A percentile compares a stretch with the other conserved stretches of the same genome.
Conservation (phyloP, 2,888 invertebrate genomes). For the Pemphredon lugubris region DNA sequence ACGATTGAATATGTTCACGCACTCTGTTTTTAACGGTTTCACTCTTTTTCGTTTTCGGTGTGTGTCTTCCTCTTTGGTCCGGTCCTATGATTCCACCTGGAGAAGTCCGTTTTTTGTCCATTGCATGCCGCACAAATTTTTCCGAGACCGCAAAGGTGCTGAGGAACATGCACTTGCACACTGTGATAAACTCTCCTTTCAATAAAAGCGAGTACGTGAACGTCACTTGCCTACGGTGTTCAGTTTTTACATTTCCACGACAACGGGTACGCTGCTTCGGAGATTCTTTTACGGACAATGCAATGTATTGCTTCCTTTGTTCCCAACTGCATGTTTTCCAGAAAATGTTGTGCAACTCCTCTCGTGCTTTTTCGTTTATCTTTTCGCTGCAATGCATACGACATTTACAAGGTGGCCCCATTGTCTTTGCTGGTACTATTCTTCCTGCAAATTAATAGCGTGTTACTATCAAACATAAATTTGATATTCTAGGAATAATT, state of each 20-base stretch:
- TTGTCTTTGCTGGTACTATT: slow-evolving; percentile 68
- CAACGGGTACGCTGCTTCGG: slow-evolving; percentile 70
- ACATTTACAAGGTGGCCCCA: slow-evolving; percentile 71
- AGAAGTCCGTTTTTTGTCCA: slow-evolving; percentile 69
- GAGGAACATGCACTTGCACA: slow-evolving; percentile 73
- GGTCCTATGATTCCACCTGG: slow-evolving; percentile 67
- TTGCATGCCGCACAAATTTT: slow-evolving; percentile 70
- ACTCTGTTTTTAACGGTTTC: slow-evolving; percentile 67
- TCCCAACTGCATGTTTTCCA: slow-evolving; percentile 71
- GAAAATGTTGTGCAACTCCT: slow-evolving; percentile 68
- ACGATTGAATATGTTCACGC: slow-evolving; percentile 69
- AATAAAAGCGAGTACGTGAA: slow-evolving; percentile 68
- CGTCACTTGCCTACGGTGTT: slow-evolving; percentile 66
- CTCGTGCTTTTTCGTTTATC: slow-evolving; percentile 62
- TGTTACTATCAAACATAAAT: neutral
- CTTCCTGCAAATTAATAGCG: slow-evolving; percentile 51
- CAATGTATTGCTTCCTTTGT: slow-evolving; percentile 69
- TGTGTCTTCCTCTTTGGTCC: slow-evolving; percentile 70
- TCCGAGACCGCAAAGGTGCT: slow-evolving; percentile 71
- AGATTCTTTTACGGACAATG: slow-evolving; percentile 69
- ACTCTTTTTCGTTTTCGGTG: slow-evolving; percentile 71
- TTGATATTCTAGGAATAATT: neutral
- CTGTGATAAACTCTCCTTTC: slow-evolving; percentile 66
- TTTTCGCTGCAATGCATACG: slow-evolving; percentile 69
- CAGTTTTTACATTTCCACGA: slow-evolving; percentile 61